These are phyloP conservation scores for Cichladusa arquata DNA, from an alignment of 2,113 vertebrate genomes.

Conservation along the genomic window DNA sequence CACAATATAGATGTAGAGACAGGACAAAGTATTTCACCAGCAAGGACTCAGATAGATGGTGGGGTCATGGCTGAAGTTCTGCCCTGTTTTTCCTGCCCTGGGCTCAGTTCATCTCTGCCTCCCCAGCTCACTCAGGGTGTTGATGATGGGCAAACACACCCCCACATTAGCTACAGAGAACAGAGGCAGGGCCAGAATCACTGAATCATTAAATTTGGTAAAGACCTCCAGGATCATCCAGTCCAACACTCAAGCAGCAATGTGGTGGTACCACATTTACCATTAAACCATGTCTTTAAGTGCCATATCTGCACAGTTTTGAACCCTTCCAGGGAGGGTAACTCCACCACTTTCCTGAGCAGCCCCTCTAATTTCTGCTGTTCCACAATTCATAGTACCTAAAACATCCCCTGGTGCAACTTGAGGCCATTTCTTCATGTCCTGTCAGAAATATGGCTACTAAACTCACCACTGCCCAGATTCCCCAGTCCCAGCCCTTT, in stretches of 20 bases:
- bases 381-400: not conserved
- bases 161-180: not conserved
- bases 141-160: not conserved
- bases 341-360: not conserved
- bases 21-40: not conserved
- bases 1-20: not conserved
- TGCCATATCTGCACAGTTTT: not conserved
- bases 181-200: not conserved
- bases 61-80: not conserved
- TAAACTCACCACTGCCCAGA: not conserved
- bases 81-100: not conserved
- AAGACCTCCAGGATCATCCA: not conserved
- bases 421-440: fast-evolving
- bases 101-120: not conserved
- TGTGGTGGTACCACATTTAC: not conserved
- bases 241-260: not conserved
- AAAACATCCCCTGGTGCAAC: not conserved
- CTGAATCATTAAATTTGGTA: not conserved
- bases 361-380: not conserved
- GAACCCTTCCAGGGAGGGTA: not conserved
- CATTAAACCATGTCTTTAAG: not conserved
- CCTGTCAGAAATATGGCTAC: not conserved
- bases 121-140: not conserved
- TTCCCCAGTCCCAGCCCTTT: not conserved
- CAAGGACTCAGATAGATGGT: not conserved